phyloP scores from a whole-genome alignment of 2,888 invertebrate species.

The Polyommatus icarus region DNA sequence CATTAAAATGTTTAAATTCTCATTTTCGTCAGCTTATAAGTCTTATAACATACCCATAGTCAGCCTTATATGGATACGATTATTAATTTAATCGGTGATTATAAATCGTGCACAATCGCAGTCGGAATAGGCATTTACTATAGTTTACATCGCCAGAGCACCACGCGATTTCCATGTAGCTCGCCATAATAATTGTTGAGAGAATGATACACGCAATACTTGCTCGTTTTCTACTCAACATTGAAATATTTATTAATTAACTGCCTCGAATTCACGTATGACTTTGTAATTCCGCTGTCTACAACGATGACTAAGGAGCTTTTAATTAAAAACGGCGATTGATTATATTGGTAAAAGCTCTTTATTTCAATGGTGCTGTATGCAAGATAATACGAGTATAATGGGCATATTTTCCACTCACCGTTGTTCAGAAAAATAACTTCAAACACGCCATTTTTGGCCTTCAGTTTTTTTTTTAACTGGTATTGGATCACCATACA shows the following conservation, averaged over 20 bases:
- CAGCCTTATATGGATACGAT: neutral
- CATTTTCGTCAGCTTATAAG: neutral
- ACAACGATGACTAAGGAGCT: neutral
- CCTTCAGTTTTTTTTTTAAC: no score
- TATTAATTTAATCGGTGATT: constrained; percentile 16
- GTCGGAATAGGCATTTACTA: constrained; percentile 34
- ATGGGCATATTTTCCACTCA: neutral
- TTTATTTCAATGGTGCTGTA: neutral
- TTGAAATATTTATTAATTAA: constrained; percentile 46
- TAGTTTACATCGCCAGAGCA: constrained; percentile 45
- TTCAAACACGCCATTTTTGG: no score
- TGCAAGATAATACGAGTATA: neutral
- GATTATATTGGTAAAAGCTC: neutral
- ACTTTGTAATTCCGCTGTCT: neutral
- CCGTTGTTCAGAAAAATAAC: neutral
- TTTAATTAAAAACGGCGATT: neutral
- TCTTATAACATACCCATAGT: neutral
- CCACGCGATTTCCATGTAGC: constrained; percentile 74
- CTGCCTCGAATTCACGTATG: constrained; percentile 12
- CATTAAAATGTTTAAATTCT: neutral
- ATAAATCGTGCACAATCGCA: constrained; percentile 26
- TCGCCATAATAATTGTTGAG: constrained; percentile 67
- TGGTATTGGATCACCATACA: no score
- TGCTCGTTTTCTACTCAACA: constrained; percentile 48
- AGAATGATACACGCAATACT: constrained; percentile 73